Conservation (phyloP, 1,140 invertebrate species). For the Cydia strobilella region DNA sequence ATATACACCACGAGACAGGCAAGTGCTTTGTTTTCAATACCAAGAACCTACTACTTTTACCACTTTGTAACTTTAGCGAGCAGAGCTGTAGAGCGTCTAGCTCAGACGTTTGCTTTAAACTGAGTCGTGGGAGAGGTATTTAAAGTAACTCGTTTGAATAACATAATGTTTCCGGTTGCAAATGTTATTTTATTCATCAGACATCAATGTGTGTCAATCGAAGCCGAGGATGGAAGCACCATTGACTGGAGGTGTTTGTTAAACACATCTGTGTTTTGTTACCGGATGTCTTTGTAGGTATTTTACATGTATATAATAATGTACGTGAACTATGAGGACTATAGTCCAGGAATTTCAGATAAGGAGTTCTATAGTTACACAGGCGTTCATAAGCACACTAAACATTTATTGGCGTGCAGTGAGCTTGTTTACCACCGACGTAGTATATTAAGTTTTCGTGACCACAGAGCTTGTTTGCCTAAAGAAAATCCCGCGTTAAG, state of each 20-base stretch:
- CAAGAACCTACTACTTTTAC: neutral
- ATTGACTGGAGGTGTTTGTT: neutral
- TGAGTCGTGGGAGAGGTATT: neutral
- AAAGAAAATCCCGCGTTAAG: neutral
- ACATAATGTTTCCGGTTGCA: constrained; percentile 13
- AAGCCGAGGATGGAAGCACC: neutral
- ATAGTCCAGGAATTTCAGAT: no score
- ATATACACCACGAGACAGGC: neutral
- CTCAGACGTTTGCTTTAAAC: neutral
- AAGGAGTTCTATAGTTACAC: neutral
- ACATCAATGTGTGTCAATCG: neutral
- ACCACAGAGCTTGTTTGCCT: neutral
- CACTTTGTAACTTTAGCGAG: neutral
- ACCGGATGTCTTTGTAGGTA: neutral
- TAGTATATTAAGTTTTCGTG: constrained; percentile 1
- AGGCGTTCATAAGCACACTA: neutral
- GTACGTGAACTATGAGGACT: no score
- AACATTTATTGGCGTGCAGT: no score
- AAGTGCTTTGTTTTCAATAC: constrained; percentile 3
- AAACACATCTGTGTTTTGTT: neutral
- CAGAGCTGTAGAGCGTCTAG: neutral
- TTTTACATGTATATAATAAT: no score
- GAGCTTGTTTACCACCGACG: neutral
- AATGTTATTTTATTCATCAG: constrained; percentile 6
- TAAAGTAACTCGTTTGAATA: neutral